These are phyloP conservation scores for Psittacula derbiana DNA, from an alignment of 2,797 vertebrate species.

Conservation along the genomic window DNA sequence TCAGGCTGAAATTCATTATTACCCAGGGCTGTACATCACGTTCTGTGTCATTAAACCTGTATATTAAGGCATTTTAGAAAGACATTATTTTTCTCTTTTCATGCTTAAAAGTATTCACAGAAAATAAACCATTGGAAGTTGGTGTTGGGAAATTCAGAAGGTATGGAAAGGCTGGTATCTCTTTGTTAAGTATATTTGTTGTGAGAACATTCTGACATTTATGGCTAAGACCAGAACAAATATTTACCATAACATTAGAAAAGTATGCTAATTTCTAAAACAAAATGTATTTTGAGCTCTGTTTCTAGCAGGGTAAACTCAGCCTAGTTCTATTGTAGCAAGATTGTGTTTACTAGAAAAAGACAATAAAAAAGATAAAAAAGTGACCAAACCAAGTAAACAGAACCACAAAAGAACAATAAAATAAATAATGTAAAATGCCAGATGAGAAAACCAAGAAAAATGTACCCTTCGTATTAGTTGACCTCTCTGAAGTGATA, in stretches of 20 bases:
- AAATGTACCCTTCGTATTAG: neutral
- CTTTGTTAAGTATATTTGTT: neutral
- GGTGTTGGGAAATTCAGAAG: neutral
- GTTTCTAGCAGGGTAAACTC: neutral
- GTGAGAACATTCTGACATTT: neutral
- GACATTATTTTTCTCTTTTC: neutral
- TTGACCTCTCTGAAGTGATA: conserved; percentile 27
- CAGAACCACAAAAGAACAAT: neutral
- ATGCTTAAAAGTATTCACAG: neutral
- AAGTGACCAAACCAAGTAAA: neutral
- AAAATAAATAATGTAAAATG: conserved; percentile 8
- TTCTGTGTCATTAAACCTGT: neutral
- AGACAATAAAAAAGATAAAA: neutral
- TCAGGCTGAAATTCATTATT: neutral
- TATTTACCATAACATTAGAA: neutral
- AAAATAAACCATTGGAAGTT: neutral
- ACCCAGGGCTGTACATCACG: neutral
- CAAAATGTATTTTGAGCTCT: neutral
- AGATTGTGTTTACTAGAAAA: neutral
- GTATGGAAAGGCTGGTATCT: neutral
- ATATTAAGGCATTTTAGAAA: neutral
- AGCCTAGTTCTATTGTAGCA: neutral
- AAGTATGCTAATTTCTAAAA: neutral
- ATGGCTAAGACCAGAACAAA: neutral
- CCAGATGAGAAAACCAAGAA: neutral